Percentiles rank a stretch among this genome's conserved stretches.
Evolutionary conservation across 2,888 invertebrate genomes (phyloP).

Genomic region (Allygus modestus): DNA sequence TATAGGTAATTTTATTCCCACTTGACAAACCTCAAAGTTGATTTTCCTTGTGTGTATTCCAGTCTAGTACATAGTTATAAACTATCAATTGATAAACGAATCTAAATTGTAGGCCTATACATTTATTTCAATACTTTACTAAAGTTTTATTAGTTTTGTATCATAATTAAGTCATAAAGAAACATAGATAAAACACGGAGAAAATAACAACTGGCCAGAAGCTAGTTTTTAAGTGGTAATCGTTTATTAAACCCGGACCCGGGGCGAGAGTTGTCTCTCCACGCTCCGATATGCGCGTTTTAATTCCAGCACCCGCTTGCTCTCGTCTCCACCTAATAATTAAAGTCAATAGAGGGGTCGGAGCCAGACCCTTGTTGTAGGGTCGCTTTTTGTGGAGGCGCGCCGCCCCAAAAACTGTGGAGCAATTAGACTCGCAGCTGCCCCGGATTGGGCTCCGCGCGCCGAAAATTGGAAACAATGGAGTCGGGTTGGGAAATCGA

Average conservation of each 20-base stretch:
- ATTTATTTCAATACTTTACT: too few relatives aligned
- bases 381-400: slow-evolving; percentile 31
- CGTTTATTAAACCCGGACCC: background rate
- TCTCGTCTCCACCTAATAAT: slow-evolving; percentile 37
- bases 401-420: slow-evolving; percentile 39
- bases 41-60: too few relatives aligned
- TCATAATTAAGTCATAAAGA: too few relatives aligned
- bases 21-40: too few relatives aligned
- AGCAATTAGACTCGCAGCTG: slow-evolving; percentile 25
- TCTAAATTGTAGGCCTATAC: too few relatives aligned
- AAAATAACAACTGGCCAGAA: background rate
- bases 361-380: background rate
- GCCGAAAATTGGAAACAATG: slow-evolving; percentile 34
- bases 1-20: too few relatives aligned
- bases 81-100: too few relatives aligned
- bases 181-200: background rate
- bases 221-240: background rate
- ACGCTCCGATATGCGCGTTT: slow-evolving; percentile 24
- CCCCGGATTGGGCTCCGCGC: background rate
- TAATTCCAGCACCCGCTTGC: slow-evolving; percentile 6
- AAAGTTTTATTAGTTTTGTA: too few relatives aligned
- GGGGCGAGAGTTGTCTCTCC: background rate
- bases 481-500: slow-evolving; percentile 13
- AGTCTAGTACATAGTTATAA: too few relatives aligned
- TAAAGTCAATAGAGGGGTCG: slow-evolving; percentile 32